phyloP scores from a whole-genome alignment of 2,888 invertebrate species.

The Neocrepidodera transversa region DNA sequence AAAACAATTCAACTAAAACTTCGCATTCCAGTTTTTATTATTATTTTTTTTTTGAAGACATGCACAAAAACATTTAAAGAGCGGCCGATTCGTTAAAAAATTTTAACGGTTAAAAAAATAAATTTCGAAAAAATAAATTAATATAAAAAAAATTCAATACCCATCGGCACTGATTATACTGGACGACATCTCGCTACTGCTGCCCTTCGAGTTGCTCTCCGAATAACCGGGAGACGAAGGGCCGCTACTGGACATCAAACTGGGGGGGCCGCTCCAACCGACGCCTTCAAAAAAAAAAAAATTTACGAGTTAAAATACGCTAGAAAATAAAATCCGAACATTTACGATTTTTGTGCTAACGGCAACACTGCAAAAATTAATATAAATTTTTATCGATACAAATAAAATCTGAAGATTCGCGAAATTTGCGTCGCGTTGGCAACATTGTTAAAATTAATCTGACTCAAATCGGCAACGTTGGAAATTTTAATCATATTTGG shows the following conservation, averaged over 20 bases:
- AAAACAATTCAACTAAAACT: not conserved
- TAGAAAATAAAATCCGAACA: not conserved
- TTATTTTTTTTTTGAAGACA: too few species aligned
- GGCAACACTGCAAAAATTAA: too few species aligned
- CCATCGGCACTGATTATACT: slow-evolving; percentile 71
- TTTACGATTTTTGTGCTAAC: too few species aligned
- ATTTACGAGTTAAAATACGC: not conserved
- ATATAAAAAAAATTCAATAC: slow-evolving; percentile 58
- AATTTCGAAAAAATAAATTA: too few species aligned
- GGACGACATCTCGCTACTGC: slow-evolving; percentile 68
- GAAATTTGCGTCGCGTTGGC: too few species aligned
- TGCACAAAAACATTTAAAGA: slow-evolving; percentile 30
- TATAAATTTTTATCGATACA: too few species aligned
- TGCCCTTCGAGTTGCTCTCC: slow-evolving; percentile 67
- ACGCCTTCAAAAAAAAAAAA: slow-evolving; percentile 48
- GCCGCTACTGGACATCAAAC: slow-evolving; percentile 79
- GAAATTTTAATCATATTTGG: too few species aligned
- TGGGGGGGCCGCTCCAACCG: slow-evolving; percentile 88
- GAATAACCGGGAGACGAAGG: slow-evolving; percentile 80
- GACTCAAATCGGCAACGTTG: too few species aligned
- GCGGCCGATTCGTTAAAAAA: slow-evolving; percentile 26
- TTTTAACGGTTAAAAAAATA: too few species aligned
- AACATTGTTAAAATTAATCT: too few species aligned
- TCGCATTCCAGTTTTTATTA: slow-evolving; percentile 12
- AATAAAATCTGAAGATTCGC: too few species aligned